phyloP scores from a whole-genome alignment of 1,140 invertebrate species.

The Drosophila suzukii region DNA sequence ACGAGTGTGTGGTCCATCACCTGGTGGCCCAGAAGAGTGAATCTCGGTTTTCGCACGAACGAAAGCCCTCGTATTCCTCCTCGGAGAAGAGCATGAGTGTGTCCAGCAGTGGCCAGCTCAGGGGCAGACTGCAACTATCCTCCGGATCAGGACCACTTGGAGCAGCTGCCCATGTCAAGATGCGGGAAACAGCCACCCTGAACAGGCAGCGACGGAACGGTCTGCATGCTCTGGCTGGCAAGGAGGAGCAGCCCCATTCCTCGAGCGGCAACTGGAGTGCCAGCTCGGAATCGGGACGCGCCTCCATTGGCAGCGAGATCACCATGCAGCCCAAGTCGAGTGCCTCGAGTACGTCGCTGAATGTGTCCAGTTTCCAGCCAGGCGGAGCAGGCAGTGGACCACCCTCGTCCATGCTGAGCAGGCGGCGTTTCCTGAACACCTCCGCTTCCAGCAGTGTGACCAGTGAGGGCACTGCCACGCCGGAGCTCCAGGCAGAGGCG shows the following conservation, averaged over 20 bases:
- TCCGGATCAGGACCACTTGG: slow-evolving; percentile 23
- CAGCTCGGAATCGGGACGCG: slow-evolving; percentile 94
- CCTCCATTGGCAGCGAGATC: slow-evolving; percentile 92
- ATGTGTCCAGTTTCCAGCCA: slow-evolving; percentile 86
- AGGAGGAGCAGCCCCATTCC: slow-evolving; percentile 93
- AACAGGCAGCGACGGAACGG: slow-evolving; percentile 86
- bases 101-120: slow-evolving; percentile 74
- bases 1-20: slow-evolving; percentile 87
- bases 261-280: slow-evolving; percentile 97
- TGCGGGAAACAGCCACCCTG: slow-evolving; percentile 89
- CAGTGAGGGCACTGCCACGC: slow-evolving; percentile 93
- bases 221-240: slow-evolving; percentile 77
- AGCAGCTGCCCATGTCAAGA: slow-evolving; percentile 86
- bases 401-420: slow-evolving; percentile 89
- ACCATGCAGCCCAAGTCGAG: slow-evolving; percentile 90
- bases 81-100: slow-evolving; percentile 87
- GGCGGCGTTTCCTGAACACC: slow-evolving; percentile 88
- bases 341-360: slow-evolving; percentile 88
- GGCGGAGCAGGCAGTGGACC: slow-evolving; percentile 85
- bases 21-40: slow-evolving; percentile 79
- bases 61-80: slow-evolving; percentile 91
- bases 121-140: slow-evolving; percentile 71
- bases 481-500: slow-evolving; percentile 89
- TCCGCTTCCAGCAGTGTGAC: slow-evolving; percentile 93
- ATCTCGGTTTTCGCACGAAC: slow-evolving; percentile 87